A percentile compares a stretch with the other conserved stretches of the same genome.
phyloP scores from a whole-genome alignment of 2,888 invertebrate species.

The Drosophila pegasa region DNA sequence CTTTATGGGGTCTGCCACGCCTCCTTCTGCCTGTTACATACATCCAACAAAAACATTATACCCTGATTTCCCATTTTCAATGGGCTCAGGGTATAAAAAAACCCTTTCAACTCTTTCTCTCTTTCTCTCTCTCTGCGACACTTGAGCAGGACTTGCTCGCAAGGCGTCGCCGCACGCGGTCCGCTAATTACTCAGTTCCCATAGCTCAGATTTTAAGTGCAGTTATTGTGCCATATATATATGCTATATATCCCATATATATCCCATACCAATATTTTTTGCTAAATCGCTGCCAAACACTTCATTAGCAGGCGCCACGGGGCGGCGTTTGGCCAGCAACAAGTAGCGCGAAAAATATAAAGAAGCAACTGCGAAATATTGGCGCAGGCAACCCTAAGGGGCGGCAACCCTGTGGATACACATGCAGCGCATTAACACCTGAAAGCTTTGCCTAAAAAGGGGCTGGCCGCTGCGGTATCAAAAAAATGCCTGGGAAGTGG shows the following conservation, averaged over 20 bases:
- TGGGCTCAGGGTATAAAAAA: too few relatives aligned
- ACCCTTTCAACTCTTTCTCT: too few relatives aligned
- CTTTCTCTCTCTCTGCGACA: constrained; percentile 46
- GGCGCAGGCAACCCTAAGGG: constrained; percentile 44
- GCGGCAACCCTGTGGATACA: constrained; percentile 58
- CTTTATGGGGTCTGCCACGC: too few relatives aligned
- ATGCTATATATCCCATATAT: too few relatives aligned
- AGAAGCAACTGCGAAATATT: background rate
- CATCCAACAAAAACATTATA: too few relatives aligned
- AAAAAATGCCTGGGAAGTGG: constrained; percentile 68
- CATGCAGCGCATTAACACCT: constrained; percentile 71
- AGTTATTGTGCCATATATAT: constrained; percentile 29
- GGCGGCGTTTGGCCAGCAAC: constrained; percentile 47
- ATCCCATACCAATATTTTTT: too few relatives aligned
- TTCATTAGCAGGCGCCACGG: constrained; percentile 37
- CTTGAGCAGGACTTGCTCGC: constrained; percentile 27
- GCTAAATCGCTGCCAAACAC: too few relatives aligned
- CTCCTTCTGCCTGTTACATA: too few relatives aligned
- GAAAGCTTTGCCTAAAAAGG: constrained; percentile 39
- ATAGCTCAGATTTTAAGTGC: constrained; percentile 58
- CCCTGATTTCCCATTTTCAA: too few relatives aligned
- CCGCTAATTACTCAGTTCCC: constrained; percentile 81
- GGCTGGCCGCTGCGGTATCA: constrained; percentile 49
- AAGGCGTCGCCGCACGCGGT: constrained; percentile 60
- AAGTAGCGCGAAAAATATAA: constrained; percentile 52